Base-by-base conservation (phyloP, 1,140 invertebrate species). In the Carcinoscorpius rotundicauda region DNA sequence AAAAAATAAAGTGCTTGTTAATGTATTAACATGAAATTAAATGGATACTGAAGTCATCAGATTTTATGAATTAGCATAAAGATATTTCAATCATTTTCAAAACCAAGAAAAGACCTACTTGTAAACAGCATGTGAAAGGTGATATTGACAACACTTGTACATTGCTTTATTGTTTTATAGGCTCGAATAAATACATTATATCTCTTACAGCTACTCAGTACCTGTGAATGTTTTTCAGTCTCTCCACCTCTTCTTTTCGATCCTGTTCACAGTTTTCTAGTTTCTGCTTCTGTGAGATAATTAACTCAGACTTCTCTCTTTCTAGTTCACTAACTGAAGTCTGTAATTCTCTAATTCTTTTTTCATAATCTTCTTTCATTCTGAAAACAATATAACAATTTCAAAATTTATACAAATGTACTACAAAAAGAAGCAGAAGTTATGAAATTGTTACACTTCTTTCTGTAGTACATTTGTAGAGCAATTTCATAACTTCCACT, bases 171-270 rank as follows among this genome's bases (percentile, higher is more conserved):
- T 29, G 52, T 51, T 58, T 57, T 6, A 58, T 58, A 6, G 11
- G n/a, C 49, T 8, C 4, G 29, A 51, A 9, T 53, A 64, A 0
- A 29, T 63, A 29, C 29, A 29, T 29, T 29, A 29, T 29, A 29
- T 29, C 29, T 29, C 29, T 29, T 29, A 29, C n/a, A 10, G 51
- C 55, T n/a, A 29, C 10, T 60, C 6, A 8, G 51, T 66, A 68
- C 67, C 49, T 58, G 55, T 68, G 67, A n/a, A 68, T 51, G 8
- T 68, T 64, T 49, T 68, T 68, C 11, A 68, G 50, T 61, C 58
- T 65, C 49, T 64, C 49, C n/a, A 68, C 62, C 49, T 68, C 64
- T 53, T 64, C 58, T 11, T 61, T n/a, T 61, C 64, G 62, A 56
- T 66, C 50, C n/a, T 53, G 57, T 52, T 64, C 64, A 49, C 6